Conservation (phyloP, 2,888 invertebrate genomes). For the Parnassius glacialis region DNA sequence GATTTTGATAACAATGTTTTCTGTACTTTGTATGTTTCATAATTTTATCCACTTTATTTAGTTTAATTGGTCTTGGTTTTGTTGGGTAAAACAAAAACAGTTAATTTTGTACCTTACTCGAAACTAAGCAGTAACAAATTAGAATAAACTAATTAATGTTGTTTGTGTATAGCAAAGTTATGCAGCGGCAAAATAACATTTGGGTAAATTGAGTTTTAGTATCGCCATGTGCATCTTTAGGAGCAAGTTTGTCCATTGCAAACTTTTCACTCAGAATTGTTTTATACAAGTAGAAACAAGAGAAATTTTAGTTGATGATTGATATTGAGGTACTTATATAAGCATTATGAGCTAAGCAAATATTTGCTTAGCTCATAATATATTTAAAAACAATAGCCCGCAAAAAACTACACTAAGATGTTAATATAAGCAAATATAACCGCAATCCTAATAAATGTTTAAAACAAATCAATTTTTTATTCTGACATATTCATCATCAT, state of each 20-base stretch:
- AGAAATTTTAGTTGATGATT: not conserved
- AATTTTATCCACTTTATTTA: not conserved
- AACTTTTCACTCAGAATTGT: slow-evolving; percentile 58
- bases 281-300: slow-evolving; percentile 40
- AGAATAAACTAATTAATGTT: slow-evolving; percentile 28
- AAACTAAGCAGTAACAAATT: not conserved
- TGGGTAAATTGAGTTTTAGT: slow-evolving; percentile 59
- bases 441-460: too few species aligned
- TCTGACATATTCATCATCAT: too few species aligned
- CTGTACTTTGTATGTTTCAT: not conserved
- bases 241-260: slow-evolving; percentile 60
- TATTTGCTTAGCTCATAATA: too few species aligned
- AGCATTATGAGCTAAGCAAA: too few species aligned
- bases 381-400: too few species aligned
- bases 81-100: too few species aligned
- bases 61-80: too few species aligned
- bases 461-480: too few species aligned
- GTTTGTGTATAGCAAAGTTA: slow-evolving; percentile 44
- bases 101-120: too few species aligned
- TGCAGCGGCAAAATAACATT: slow-evolving; percentile 57
- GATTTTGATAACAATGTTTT: slow-evolving; percentile 42
- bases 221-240: slow-evolving; percentile 62
- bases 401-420: too few species aligned
- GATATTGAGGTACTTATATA: too few species aligned
- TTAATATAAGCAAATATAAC: too few species aligned